Conservation (phyloP, 2,797 vertebrate genomes). For the Gymnothorax reevesii region DNA sequence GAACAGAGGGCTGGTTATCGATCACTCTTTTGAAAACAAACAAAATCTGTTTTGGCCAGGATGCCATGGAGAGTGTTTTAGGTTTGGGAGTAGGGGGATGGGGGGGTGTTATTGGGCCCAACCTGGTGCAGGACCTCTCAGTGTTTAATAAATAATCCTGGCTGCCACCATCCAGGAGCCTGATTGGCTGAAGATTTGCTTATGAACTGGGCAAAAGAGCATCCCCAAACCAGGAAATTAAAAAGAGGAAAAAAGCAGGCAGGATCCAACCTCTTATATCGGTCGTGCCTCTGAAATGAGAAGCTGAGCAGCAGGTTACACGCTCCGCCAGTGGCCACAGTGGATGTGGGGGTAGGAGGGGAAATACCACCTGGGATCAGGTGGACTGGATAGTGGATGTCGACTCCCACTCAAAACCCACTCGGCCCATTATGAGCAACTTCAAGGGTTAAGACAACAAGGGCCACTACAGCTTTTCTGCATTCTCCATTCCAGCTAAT, state of each 20-base stretch:
- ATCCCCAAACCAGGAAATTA: constrained; percentile 65
- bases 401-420: constrained; percentile 29
- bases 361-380: constrained; percentile 60
- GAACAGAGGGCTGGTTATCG: constrained; percentile 42
- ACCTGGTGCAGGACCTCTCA: constrained; percentile 60
- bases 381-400: constrained; percentile 53
- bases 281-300: constrained; percentile 38
- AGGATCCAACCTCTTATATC: constrained; percentile 50
- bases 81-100: constrained; percentile 36
- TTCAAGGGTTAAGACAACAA: constrained; percentile 48
- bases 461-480: constrained; percentile 73
- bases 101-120: constrained; percentile 48
- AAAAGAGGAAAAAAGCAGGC: constrained; percentile 49
- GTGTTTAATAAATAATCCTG: constrained; percentile 52
- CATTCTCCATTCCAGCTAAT: constrained; percentile 77
- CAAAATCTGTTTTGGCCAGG: constrained; percentile 58
- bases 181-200: constrained; percentile 52
- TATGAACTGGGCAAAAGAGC: constrained; percentile 68
- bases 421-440: constrained; percentile 45
- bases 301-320: constrained; percentile 52
- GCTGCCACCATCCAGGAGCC: constrained; percentile 27
- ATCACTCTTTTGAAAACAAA: constrained; percentile 68
- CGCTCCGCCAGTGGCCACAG: constrained; percentile 43
- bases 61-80: constrained; percentile 52
- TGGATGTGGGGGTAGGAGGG: constrained; percentile 29